A percentile compares a stretch with the other conserved stretches of the same genome.
phyloP scores from a whole-genome alignment of 2,113 vertebrate species.

The Anseranas semipalmata region DNA sequence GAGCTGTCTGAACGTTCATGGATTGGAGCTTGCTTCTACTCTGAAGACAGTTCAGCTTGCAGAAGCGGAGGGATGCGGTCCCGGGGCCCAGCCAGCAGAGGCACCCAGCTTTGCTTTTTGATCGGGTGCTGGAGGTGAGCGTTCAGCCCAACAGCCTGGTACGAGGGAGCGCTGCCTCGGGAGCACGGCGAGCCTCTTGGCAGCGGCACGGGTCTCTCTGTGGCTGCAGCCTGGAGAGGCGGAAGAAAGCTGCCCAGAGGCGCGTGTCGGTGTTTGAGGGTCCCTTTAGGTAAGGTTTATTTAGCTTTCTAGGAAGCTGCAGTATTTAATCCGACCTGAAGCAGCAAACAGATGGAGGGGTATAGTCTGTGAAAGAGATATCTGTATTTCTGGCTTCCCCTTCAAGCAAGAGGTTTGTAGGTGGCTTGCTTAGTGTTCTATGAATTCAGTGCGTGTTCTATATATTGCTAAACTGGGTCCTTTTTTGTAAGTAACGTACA shows the following conservation, averaged over 20 bases:
- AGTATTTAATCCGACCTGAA: constrained; percentile 32
- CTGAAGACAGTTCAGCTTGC: not conserved
- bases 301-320: constrained; percentile 13
- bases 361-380: not conserved
- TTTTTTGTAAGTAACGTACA: not conserved
- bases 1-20: not conserved
- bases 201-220: not conserved
- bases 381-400: constrained; percentile 39
- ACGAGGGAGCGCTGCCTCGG: not conserved
- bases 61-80: not conserved
- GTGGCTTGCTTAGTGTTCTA: not conserved
- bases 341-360: constrained; percentile 37
- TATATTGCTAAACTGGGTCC: not conserved
- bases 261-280: not conserved
- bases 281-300: constrained; percentile 14
- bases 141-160: not conserved
- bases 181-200: not conserved
- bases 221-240: not conserved
- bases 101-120: not conserved
- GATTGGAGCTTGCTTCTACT: not conserved
- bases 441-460: not conserved
- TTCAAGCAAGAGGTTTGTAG: constrained; percentile 29
- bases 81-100: not conserved
- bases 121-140: not conserved
- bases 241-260: not conserved